Conservation (phyloP, 92 coral and sea anemone species). For the Parazoanthus darwini region DNA sequence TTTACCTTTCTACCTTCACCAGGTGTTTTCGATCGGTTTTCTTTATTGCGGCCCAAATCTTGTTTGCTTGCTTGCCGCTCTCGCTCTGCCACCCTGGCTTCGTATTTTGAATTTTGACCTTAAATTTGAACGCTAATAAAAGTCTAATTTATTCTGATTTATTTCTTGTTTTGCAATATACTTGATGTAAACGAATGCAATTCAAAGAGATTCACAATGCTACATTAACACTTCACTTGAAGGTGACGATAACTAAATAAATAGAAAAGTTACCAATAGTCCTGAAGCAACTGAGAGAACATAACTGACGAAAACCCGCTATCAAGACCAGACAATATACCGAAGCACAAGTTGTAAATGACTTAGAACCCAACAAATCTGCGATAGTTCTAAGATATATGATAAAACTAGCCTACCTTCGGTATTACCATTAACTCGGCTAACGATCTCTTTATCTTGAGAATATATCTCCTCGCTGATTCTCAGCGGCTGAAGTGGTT, state of each 20-base stretch:
- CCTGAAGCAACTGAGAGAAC: background rate
- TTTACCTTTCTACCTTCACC: background rate
- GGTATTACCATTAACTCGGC: constrained; percentile 17
- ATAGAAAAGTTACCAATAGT: constrained; percentile 15
- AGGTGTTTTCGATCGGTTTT: constrained; percentile 24
- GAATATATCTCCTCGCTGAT: constrained; percentile 27
- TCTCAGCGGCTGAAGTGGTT: constrained; percentile 17
- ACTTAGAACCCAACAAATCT: background rate
- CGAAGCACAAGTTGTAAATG: background rate
- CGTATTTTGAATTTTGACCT: background rate
- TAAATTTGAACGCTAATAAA: constrained; percentile 17
- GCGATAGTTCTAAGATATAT: background rate
- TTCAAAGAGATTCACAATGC: constrained; percentile 39
- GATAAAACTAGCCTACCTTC: constrained; percentile 15
- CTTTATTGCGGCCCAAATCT: constrained; percentile 37
- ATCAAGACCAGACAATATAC: background rate
- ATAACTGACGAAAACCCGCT: background rate
- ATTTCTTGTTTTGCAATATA: constrained; percentile 25
- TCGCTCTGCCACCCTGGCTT: background rate
- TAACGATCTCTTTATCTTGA: constrained; percentile 12
- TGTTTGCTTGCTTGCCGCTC: constrained; percentile 19
- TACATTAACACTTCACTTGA: constrained; percentile 29
- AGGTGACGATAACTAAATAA: constrained; percentile 28
- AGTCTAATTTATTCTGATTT: constrained; percentile 29
- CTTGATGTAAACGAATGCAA: background rate